phyloP scores from a whole-genome alignment of 2,797 vertebrate genomes.

The Onychomys arenicola region DNA sequence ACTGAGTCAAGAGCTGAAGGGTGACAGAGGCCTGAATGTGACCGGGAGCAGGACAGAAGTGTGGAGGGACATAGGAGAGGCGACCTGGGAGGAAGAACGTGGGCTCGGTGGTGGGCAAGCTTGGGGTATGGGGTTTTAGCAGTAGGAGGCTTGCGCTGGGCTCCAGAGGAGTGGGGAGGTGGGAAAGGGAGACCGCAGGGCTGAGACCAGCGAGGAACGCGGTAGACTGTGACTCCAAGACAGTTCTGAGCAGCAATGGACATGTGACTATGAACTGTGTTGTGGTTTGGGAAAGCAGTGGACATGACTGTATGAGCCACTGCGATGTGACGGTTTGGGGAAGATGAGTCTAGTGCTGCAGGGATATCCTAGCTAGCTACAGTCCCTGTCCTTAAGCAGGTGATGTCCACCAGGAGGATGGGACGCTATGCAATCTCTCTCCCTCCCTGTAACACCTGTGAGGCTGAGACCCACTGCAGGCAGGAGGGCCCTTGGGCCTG shows the following conservation, averaged over 20 bases:
- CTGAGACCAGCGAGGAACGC: background rate
- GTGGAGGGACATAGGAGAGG: background rate
- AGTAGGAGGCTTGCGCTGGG: background rate
- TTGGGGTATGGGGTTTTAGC: background rate
- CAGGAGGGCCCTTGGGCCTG: background rate
- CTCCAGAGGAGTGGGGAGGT: background rate
- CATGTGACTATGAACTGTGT: background rate
- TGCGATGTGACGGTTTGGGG: background rate
- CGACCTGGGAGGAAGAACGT: background rate
- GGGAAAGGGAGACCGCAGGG: background rate
- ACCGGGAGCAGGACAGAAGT: fast-evolving
- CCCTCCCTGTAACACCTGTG: background rate
- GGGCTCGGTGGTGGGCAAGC: too few relatives aligned
- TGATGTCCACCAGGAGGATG: background rate
- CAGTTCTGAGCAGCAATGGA: too few relatives aligned
- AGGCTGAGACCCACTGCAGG: background rate
- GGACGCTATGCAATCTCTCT: background rate
- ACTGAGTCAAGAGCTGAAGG: background rate
- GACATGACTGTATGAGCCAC: fast-evolving
- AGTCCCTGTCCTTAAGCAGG: background rate
- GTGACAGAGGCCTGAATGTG: background rate
- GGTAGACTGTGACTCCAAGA: fast-evolving
- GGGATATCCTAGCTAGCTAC: fast-evolving
- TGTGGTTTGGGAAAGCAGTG: background rate
- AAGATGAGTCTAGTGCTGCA: background rate